A percentile compares a stretch with the other conserved stretches of the same genome.
Conservation (phyloP, 2,797 vertebrate species). For the Jordanella pulchra region DNA sequence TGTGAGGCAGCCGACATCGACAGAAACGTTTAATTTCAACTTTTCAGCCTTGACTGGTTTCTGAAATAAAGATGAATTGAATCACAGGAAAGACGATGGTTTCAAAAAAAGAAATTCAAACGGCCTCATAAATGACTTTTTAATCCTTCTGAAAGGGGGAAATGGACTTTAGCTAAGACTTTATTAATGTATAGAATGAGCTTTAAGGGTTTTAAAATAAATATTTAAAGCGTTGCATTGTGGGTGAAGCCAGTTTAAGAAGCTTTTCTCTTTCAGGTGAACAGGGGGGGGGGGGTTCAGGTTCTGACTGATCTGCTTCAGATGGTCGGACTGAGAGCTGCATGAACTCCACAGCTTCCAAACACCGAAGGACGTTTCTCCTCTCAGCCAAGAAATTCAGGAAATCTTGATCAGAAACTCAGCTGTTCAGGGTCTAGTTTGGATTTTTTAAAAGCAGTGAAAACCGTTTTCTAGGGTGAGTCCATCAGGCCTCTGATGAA, state of each 20-base stretch:
- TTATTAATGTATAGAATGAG: constrained; percentile 67
- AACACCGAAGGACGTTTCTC: rapidly evolving
- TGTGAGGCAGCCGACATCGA: neutral
- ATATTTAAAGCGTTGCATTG: neutral
- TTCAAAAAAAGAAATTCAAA: constrained; percentile 18
- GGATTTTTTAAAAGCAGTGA: neutral
- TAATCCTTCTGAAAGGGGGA: neutral
- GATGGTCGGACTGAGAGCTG: constrained; percentile 5
- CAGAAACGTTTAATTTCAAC: neutral
- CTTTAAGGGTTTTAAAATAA: constrained; percentile 37
- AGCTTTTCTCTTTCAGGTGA: constrained; percentile 17
- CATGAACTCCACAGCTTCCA: neutral
- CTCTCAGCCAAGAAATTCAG: neutral
- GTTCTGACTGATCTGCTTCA: neutral
- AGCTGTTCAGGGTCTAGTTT: neutral
- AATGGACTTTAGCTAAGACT: constrained; percentile 46
- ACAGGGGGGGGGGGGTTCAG: neutral
- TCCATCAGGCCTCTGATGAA: neutral
- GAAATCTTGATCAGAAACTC: neutral
- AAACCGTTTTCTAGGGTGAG: neutral
- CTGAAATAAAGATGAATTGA: neutral
- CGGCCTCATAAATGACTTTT: neutral
- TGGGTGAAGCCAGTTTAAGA: neutral
- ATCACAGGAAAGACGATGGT: constrained; percentile 23
- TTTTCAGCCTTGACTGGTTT: neutral